Evolutionary conservation across 2,888 invertebrate species (phyloP), one percentile per base, ranked within the genome.

Genomic region (Tetramorium bicarinatum): DNA sequence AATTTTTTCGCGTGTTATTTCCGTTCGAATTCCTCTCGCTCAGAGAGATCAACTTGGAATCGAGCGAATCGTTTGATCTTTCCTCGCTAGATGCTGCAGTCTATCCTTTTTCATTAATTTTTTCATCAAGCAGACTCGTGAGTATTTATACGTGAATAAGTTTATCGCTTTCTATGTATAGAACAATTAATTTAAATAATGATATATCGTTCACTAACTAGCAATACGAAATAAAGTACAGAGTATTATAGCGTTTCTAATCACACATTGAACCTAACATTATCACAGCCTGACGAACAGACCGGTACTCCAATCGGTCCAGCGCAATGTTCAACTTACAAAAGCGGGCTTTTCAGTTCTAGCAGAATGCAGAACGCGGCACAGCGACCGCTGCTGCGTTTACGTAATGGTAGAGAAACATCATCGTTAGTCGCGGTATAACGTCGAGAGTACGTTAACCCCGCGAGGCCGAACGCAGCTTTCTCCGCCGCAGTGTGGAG

Each of bases 361-460:
- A 38, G 44, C 52, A 66, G 61, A 83, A 79, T 69, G 67, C 67
- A 88, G 81, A 74, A 84, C 64, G 41, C 76, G 71, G 81, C 85
- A 67, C 59, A 54, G 80, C 54, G 80, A 25, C 71, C 76, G 83
- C 67, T 81, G 84, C 81, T 72, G 54, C 76, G 82, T 90, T 90
- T 90, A 91, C 91, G 90, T 91, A 90, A 90, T 85, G 86, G 75
- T 87, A 89, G 89, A 89, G 90, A 91, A 91, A 91, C 90, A 90
- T 89, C 90, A 90, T 90, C 89, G 90, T 88, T 85, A 89, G 84
- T 90, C 86, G 87, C 88, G 75, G 85, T 87, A 88, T 89, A 91
- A 90, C 85, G 87, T 61, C 80, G 83, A 59, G 89, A 90, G 93
- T 93, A 90, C 93, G 87, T 93, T 94, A 90, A 94, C 94, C 93